Conservation (phyloP, 2,888 invertebrate species). For the Cephus nigrinus region DNA sequence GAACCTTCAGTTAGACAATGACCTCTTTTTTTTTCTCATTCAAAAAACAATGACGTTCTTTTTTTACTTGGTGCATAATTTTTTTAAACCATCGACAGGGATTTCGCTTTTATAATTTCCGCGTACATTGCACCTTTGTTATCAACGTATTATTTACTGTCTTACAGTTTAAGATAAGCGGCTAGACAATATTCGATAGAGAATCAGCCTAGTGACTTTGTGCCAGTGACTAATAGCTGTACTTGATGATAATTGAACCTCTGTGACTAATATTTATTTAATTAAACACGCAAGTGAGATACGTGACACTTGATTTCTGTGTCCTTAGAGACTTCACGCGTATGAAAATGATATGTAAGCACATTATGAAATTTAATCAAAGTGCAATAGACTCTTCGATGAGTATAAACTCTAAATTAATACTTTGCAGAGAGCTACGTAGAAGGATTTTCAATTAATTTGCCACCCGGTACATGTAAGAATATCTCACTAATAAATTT, state of each 20-base stretch:
- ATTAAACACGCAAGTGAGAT: background rate
- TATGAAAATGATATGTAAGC: background rate
- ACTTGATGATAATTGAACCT: background rate
- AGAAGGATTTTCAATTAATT: background rate
- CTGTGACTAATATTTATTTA: background rate
- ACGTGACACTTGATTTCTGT: background rate
- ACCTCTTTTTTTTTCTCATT: background rate
- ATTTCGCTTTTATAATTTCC: no score
- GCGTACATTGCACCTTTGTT: background rate
- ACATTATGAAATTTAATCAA: background rate
- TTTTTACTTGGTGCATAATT: no score
- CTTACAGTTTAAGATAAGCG: background rate
- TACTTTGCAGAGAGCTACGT: background rate
- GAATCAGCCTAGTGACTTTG: background rate
- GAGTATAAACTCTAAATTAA: background rate
- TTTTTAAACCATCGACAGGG: no score
- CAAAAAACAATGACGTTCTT: no score
- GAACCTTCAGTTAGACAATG: background rate
- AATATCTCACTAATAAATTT: background rate
- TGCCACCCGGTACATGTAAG: background rate
- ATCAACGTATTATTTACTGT: background rate
- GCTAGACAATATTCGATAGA: background rate
- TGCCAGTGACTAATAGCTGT: background rate
- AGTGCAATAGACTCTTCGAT: background rate
- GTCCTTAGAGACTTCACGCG: background rate